Conservation (phyloP, 2,888 invertebrate species). For the Drosophila antonietae region DNA sequence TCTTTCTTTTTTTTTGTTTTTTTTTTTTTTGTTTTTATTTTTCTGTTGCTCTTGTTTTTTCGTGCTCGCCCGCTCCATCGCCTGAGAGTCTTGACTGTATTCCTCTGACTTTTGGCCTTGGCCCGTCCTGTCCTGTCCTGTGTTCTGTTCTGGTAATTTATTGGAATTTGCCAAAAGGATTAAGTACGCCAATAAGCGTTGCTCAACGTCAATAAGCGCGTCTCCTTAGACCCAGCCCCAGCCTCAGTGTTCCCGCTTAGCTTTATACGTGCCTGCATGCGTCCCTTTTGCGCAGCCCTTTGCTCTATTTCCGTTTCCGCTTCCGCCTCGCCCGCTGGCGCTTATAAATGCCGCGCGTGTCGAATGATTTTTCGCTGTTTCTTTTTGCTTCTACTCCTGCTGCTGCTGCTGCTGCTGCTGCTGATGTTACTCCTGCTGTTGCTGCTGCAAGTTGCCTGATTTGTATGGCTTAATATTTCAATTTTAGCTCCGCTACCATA, state of each 20-base stretch:
- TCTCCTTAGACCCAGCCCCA: neutral
- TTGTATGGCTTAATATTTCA: conserved; percentile 75
- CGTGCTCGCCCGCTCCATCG: neutral
- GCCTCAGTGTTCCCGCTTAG: neutral
- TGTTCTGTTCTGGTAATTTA: conserved; percentile 67
- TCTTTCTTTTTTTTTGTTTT: conserved; percentile 28
- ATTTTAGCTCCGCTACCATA: conserved; percentile 48
- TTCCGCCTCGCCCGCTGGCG: conserved; percentile 28
- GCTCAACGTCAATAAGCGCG: conserved; percentile 75
- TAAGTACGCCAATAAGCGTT: conserved; percentile 81
- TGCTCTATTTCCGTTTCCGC: conserved; percentile 66
- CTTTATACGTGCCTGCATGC: conserved; percentile 25
- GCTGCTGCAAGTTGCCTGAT: conserved; percentile 60
- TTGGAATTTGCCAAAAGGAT: conserved; percentile 80
- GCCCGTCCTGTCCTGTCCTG: conserved; percentile 27
- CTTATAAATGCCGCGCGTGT: conserved; percentile 69
- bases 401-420: neutral
- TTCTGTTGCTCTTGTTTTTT: conserved; percentile 10
- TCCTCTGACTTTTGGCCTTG: conserved; percentile 32
- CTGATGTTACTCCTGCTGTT: neutral
- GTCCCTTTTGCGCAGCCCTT: conserved; percentile 46
- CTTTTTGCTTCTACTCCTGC: neutral
- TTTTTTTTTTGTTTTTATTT: conserved; percentile 10
- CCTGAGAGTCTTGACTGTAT: conserved; percentile 11
- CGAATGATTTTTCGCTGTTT: conserved; percentile 47